Conservation (phyloP, 1,140 invertebrate genomes). For the Zaprionus lachaisei region DNA sequence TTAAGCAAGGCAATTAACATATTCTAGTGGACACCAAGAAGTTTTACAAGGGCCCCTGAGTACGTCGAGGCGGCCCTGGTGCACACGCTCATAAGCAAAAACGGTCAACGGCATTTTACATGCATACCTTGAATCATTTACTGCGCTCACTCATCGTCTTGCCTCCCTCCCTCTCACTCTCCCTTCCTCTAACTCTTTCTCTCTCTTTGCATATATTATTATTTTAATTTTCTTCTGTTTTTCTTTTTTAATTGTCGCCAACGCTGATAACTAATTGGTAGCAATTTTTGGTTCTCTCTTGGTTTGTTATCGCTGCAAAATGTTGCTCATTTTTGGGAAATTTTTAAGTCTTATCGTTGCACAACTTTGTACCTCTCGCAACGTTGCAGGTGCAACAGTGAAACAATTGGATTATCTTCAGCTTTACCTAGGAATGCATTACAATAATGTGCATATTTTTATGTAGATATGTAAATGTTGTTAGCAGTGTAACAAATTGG, state of each 20-base stretch:
- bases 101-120: constrained; percentile 24
- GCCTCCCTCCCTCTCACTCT: not conserved
- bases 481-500: too few relatives aligned
- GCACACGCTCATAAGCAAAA: constrained; percentile 14
- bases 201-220: constrained; percentile 2
- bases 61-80: not conserved
- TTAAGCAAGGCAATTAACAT: too few relatives aligned
- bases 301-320: not conserved
- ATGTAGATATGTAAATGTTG: not conserved
- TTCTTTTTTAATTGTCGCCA: not conserved
- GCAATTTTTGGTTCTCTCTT: not conserved
- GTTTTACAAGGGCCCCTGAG: too few relatives aligned
- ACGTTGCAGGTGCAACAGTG: not conserved
- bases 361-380: not conserved
- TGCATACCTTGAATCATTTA: constrained; percentile 28
- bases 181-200: not conserved
- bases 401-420: not conserved
- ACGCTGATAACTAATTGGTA: not conserved
- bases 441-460: not conserved
- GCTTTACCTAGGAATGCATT: not conserved
- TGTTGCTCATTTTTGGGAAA: not conserved
- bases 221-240: constrained; percentile 5
- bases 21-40: too few relatives aligned
- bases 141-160: not conserved
- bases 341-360: not conserved